Percentiles rank a stretch among this genome's conserved stretches.
phyloP scores from a whole-genome alignment of 37 sponge, comb jelly and placozoan species.

The Amphimedon queenslandica region DNA sequence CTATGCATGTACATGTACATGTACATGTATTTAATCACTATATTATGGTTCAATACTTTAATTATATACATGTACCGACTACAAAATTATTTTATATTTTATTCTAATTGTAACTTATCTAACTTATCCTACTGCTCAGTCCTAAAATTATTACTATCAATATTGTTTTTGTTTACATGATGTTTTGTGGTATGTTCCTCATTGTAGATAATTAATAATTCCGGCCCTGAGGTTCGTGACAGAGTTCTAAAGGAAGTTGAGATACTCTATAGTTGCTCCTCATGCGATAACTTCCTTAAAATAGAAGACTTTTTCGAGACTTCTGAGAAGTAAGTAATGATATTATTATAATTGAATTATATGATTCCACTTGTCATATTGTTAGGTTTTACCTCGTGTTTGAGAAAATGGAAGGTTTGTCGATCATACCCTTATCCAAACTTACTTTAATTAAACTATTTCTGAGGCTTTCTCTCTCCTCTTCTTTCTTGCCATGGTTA shows the following conservation, averaged over 20 bases:
- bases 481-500: too few species aligned
- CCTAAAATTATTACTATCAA: too few species aligned
- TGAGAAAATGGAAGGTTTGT: constrained; percentile 50
- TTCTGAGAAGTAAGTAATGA: background rate
- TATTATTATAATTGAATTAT: background rate
- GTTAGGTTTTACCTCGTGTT: constrained; percentile 51
- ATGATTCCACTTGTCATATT: background rate
- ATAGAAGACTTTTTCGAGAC: background rate
- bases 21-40: too few species aligned
- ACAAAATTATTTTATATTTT: too few species aligned
- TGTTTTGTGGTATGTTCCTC: too few species aligned
- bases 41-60: too few species aligned
- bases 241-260: constrained; percentile 80
- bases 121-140: background rate
- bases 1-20: too few species aligned
- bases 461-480: too few species aligned
- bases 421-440: too few species aligned
- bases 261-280: constrained; percentile 51
- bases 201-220: constrained; percentile 21
- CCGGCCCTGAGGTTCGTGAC: constrained; percentile 17
- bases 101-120: background rate
- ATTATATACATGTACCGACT: too few species aligned
- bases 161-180: too few species aligned
- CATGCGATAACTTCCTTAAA: background rate
- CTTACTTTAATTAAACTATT: too few species aligned